phyloP scores from a whole-genome alignment of 1,140 invertebrate genomes.

The Bombus turneri region DNA sequence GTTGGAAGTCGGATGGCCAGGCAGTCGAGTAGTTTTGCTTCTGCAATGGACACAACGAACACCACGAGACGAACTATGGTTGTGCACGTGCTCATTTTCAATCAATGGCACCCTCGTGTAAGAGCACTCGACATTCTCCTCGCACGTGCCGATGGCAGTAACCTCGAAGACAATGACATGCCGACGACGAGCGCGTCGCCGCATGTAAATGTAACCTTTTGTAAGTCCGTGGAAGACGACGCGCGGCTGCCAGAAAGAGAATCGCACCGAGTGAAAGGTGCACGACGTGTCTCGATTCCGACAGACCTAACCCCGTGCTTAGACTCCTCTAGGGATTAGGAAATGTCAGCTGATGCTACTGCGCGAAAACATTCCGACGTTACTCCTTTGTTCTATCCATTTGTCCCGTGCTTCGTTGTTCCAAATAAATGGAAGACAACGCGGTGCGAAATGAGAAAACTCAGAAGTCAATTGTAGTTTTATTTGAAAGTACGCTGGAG shows the following conservation, averaged over 20 bases:
- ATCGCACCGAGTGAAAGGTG: conserved; percentile 60
- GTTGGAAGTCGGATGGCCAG: not conserved
- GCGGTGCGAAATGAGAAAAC: no score
- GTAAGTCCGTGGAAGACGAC: conserved; percentile 52
- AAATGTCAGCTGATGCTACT: conserved; percentile 60
- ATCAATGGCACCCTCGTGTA: conserved; percentile 62
- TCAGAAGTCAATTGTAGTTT: no score
- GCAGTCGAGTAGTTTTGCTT: conserved; percentile 2
- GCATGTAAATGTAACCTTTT: conserved; percentile 69
- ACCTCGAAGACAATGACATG: conserved; percentile 68
- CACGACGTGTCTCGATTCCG: conserved; percentile 54
- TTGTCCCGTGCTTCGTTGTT: no score
- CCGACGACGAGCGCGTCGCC: conserved; percentile 62
- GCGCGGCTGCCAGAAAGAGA: conserved; percentile 11
- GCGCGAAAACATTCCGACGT: not conserved
- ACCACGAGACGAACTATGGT: not conserved
- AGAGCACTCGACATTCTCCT: conserved; percentile 62
- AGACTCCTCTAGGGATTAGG: conserved; percentile 41
- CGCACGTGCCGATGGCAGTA: conserved; percentile 69
- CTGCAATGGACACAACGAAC: not conserved
- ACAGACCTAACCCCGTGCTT: not conserved
- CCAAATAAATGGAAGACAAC: no score
- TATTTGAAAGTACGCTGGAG: no score
- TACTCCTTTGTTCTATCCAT: not conserved
- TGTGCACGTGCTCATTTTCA: conserved; percentile 54